Evolutionary conservation across 1,140 invertebrate genomes (phyloP).

Genomic region (Choristoneura fumiferana): DNA sequence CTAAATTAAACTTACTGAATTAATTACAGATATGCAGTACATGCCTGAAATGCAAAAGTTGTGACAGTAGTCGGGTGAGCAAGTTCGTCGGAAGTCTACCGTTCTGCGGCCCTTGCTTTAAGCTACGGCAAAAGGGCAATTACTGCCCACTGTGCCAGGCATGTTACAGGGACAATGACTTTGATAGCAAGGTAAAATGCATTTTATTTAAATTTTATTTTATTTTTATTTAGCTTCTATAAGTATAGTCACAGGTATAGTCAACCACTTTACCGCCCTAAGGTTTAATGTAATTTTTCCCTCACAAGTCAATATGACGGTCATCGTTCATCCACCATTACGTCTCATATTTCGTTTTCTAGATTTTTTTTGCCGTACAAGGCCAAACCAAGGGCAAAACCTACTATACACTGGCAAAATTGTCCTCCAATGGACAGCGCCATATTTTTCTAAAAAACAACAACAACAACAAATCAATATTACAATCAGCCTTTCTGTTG

Average conservation of each 20-base stretch:
- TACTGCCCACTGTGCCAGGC: constrained; percentile 95
- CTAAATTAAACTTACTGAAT: constrained; percentile 13
- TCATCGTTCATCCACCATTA: too few species aligned
- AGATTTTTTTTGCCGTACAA: too few species aligned
- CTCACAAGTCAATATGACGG: too few species aligned
- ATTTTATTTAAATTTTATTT: not conserved
- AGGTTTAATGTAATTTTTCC: too few species aligned
- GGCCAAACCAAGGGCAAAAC: too few species aligned
- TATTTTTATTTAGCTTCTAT: not conserved
- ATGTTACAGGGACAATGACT: constrained; percentile 96
- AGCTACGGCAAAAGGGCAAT: constrained; percentile 92
- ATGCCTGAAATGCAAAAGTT: constrained; percentile 94
- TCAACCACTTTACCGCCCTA: too few species aligned
- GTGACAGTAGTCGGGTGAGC: constrained; percentile 87
- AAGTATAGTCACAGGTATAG: not conserved
- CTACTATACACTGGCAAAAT: too few species aligned
- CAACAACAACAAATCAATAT: too few species aligned
- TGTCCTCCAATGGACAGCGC: too few species aligned
- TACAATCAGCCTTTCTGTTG: too few species aligned
- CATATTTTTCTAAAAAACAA: too few species aligned
- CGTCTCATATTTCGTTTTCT: too few species aligned
- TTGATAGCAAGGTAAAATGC: constrained; percentile 89
- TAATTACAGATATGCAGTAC: constrained; percentile 88
- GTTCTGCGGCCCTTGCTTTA: constrained; percentile 93
- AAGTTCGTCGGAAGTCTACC: constrained; percentile 92